A percentile compares a stretch with the other conserved stretches of the same genome.
These are phyloP conservation scores for Syngnathus rostellatus DNA, from an alignment of 2,797 vertebrate species.

Conservation along the genomic window DNA sequence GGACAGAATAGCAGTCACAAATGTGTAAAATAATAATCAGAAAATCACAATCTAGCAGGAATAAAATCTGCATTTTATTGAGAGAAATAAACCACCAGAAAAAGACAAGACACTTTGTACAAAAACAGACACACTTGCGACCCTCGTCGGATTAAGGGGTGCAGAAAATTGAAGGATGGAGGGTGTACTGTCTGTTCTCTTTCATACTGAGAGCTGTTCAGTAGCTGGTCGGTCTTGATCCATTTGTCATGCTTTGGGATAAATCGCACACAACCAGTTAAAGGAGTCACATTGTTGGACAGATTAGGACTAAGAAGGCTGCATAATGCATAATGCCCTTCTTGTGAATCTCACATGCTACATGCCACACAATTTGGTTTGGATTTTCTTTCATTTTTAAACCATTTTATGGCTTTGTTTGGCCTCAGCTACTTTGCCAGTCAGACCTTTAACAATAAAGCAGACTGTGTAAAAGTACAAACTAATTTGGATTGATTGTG, in stretches of 20 bases:
- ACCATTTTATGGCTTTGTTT: neutral
- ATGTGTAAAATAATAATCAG: too few species aligned
- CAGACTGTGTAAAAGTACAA: neutral
- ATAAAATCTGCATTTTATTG: too few species aligned
- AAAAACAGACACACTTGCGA: neutral
- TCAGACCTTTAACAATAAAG: neutral
- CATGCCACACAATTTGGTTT: neutral
- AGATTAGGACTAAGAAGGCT: neutral
- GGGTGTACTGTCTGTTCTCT: neutral
- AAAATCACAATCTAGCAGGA: too few species aligned
- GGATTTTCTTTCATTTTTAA: neutral
- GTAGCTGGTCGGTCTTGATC: neutral
- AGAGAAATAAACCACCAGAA: too few species aligned
- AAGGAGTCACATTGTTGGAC: neutral
- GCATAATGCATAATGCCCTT: neutral
- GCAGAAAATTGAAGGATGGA: neutral
- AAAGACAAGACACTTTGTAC: too few species aligned
- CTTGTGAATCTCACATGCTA: neutral
- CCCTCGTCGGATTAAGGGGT: neutral
- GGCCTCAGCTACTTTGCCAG: too few species aligned
- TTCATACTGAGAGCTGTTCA: neutral
- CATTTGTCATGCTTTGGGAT: neutral
- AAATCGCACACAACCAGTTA: neutral
- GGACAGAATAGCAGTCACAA: too few species aligned
- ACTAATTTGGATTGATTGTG: neutral